A percentile compares a stretch with the other conserved stretches of the same genome.
Evolutionary conservation across 2,888 invertebrate genomes (phyloP).

Genomic region (Pseudococcus viburni): DNA sequence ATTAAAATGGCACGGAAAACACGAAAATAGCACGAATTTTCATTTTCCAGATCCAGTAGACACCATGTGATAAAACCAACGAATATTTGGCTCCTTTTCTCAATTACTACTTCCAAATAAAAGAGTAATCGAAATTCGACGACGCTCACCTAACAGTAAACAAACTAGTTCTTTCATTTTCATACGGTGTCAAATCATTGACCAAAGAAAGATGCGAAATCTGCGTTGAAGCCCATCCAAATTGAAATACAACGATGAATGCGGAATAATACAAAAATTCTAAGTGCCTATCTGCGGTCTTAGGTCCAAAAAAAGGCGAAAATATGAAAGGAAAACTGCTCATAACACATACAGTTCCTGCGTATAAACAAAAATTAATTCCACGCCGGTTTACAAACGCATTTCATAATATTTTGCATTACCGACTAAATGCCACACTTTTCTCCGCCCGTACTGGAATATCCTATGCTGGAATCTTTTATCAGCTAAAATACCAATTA

Average conservation of each 20-base stretch:
- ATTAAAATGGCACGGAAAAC: too few species aligned
- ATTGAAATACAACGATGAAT: conserved; percentile 85
- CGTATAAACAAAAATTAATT: conserved; percentile 69
- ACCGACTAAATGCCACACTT: conserved; percentile 93
- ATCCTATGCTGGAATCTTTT: conserved; percentile 78
- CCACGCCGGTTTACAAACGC: not conserved
- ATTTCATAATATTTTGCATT: conserved; percentile 69
- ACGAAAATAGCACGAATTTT: too few species aligned
- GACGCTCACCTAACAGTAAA: conserved; percentile 81
- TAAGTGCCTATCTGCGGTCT: conserved; percentile 64
- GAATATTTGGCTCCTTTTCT: too few species aligned
- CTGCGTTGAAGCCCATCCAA: conserved; percentile 95
- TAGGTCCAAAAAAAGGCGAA: conserved; percentile 79
- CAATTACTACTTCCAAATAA: too few species aligned
- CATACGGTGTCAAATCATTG: conserved; percentile 82
- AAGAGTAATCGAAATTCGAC: too few species aligned
- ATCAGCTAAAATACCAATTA: conserved; percentile 89
- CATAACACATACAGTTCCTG: conserved; percentile 83
- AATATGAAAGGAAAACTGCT: conserved; percentile 91
- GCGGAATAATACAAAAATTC: conserved; percentile 72
- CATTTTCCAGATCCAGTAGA: too few species aligned
- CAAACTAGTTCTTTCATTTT: conserved; percentile 81
- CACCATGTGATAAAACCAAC: too few species aligned
- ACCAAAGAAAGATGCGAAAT: conserved; percentile 94
- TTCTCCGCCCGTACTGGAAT: conserved; percentile 84